A percentile compares a stretch with the other conserved stretches of the same genome.
Evolutionary conservation across 2,888 invertebrate genomes (phyloP).

Genomic region (Dioctria rufipes): DNA sequence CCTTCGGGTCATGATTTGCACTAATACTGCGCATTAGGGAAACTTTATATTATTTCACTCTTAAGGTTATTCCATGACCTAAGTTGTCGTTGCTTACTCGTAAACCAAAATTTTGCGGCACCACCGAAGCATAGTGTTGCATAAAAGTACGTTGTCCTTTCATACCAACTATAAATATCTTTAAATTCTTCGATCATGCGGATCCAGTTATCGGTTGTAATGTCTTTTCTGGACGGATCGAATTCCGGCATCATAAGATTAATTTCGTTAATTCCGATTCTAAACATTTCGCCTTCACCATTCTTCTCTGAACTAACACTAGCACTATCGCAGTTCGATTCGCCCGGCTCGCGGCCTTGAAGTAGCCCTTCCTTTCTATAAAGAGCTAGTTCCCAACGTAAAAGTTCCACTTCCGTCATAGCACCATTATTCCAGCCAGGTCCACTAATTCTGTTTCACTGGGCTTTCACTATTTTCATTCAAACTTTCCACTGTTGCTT

Average conservation of each 20-base stretch:
- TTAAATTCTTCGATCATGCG: neutral
- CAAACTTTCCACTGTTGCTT: too few relatives aligned
- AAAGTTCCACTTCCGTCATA: too few relatives aligned
- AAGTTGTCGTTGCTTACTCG: conserved; percentile 57
- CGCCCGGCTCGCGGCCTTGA: too few relatives aligned
- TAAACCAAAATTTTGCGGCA: conserved; percentile 61
- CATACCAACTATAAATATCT: neutral
- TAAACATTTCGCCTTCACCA: neutral
- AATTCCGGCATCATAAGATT: neutral
- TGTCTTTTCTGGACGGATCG: neutral
- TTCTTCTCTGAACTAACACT: neutral
- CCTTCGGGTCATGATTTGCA: conserved; percentile 14
- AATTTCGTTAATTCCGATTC: neutral
- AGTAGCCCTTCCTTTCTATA: too few relatives aligned
- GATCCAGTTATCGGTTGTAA: neutral
- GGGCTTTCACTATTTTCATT: too few relatives aligned
- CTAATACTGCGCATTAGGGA: neutral
- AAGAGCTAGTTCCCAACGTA: too few relatives aligned
- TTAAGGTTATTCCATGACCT: conserved; percentile 61
- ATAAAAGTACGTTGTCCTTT: conserved; percentile 55
- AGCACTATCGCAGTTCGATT: too few relatives aligned
- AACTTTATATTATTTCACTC: conserved; percentile 56
- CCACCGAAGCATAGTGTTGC: conserved; percentile 60
- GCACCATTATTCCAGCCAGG: too few relatives aligned
- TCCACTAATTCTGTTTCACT: too few relatives aligned